Evolutionary conservation across 2,888 invertebrate species (phyloP), one percentile per base, ranked within the genome.

Genomic region (Arrhopalites spinosus): DNA sequence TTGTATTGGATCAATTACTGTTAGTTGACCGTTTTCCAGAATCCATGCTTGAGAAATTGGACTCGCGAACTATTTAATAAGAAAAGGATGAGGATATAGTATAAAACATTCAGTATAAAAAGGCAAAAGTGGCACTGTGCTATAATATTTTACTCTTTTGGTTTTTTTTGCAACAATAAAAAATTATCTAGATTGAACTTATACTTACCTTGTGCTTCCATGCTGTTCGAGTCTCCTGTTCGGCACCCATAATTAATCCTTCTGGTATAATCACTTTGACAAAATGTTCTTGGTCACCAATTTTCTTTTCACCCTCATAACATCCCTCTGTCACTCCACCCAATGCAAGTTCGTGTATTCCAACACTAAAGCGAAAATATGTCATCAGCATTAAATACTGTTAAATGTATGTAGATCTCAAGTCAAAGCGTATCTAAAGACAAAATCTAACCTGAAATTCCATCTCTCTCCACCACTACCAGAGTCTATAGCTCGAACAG

Each of bases 21-120:
- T 87, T 61, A 97, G 84, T 63, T 89, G 86, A 2, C 90, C 90
- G 25, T 89, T 89, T 70, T 89, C 88, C 77, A 93, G 88, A n/a
- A 90, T 89, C 96, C 96, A 97, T 80, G 94, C 92, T 83, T 91
- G 91, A 0, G 95, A 95, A 79, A 96, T 91, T 0, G 96, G 95
- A 53, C 92, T 90, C 69, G 91, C 89, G 82, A 96, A 90, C 92
- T 94, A 64, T 15, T n/a, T n/a, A n/a, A n/a, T n/a, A n/a, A n/a
- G n/a, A n/a, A n/a, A n/a, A n/a, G 45, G 13, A 47, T 11, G 11
- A 47, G 15, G 15, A 13, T 13, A 47, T 15, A 47, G 15, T n/a
- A n/a, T n/a, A n/a, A n/a, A n/a, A n/a, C n/a, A n/a, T n/a, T n/a
- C n/a, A n/a, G n/a, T 61, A 63, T n/a, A 23, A 36, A 56, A 53